Evolutionary conservation across 35 echinoderm and acorn worm species (phyloP).

Genomic region (Acanthaster planci): DNA sequence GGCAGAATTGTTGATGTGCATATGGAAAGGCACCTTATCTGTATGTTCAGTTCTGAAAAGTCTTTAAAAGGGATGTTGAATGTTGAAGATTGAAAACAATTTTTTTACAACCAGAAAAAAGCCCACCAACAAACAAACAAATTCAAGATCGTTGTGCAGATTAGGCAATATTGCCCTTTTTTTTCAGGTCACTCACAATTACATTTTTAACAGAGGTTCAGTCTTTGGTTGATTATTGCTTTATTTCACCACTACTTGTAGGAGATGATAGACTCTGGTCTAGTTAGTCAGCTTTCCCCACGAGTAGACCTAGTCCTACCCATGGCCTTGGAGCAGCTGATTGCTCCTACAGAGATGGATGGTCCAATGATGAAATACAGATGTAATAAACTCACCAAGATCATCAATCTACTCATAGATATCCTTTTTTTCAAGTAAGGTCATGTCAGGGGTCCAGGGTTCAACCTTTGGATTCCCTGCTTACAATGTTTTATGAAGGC

Average conservation of each 20-base stretch:
- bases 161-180: no score
- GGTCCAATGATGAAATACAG: constrained; percentile 50
- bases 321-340: constrained; percentile 50
- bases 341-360: constrained; percentile 21
- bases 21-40: no score
- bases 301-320: constrained; percentile 46
- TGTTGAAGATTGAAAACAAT: no score
- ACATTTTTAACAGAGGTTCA: neutral
- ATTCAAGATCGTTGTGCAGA: no score
- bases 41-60: no score
- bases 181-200: neutral
- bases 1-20: no score
- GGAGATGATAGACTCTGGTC: constrained; percentile 76
- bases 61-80: no score
- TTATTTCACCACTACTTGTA: constrained; percentile 3
- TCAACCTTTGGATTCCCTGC: no score
- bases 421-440: constrained; percentile 41
- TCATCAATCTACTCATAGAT: constrained; percentile 60
- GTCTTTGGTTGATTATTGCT: neutral
- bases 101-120: no score
- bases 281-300: constrained; percentile 42
- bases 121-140: no score
- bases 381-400: constrained; percentile 45
- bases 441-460: neutral
- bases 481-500: neutral